phyloP scores from a whole-genome alignment of 2,888 invertebrate species.

The Cheilosia scutellata region DNA sequence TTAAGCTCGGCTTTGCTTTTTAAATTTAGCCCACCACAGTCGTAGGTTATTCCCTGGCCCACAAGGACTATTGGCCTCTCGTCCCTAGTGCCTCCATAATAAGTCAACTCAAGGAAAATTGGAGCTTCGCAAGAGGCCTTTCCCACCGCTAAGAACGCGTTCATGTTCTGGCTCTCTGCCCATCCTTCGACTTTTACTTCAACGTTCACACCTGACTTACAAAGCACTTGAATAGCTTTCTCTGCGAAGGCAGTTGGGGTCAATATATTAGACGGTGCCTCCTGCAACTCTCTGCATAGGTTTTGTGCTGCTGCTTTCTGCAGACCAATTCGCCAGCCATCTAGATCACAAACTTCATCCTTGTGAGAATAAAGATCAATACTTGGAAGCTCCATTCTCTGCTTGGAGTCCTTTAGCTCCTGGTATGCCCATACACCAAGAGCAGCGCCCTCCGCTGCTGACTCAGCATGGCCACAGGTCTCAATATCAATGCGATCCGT shows the following conservation, averaged over 20 bases:
- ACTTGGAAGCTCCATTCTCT: slow-evolving; percentile 78
- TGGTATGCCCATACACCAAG: slow-evolving; percentile 89
- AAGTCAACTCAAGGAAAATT: slow-evolving; percentile 91
- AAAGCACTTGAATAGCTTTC: slow-evolving; percentile 85
- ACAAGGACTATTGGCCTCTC: slow-evolving; percentile 89
- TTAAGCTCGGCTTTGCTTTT: slow-evolving; percentile 86
- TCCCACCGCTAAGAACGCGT: slow-evolving; percentile 90
- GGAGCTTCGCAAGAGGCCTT: slow-evolving; percentile 92
- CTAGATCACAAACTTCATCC: slow-evolving; percentile 88
- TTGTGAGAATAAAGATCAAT: slow-evolving; percentile 85
- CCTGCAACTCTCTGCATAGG: slow-evolving; percentile 90
- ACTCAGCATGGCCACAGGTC: slow-evolving; percentile 90
- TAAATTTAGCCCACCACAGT: slow-evolving; percentile 90
- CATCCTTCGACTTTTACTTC: slow-evolving; percentile 86
- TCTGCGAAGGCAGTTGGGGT: slow-evolving; percentile 92
- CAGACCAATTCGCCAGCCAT: slow-evolving; percentile 90
- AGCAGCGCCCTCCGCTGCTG: slow-evolving; percentile 91
- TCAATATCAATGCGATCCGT: slow-evolving; percentile 88
- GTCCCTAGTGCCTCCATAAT: slow-evolving; percentile 87
- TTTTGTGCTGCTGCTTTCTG: slow-evolving; percentile 92
- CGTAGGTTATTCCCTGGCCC: slow-evolving; percentile 88
- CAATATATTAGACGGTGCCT: slow-evolving; percentile 91
- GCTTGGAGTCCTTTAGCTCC: slow-evolving; percentile 82
- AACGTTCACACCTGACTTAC: slow-evolving; percentile 82
- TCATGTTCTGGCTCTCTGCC: slow-evolving; percentile 92